Base-by-base conservation (phyloP, 2,888 invertebrate genomes). In the Fabriciana adippe region DNA sequence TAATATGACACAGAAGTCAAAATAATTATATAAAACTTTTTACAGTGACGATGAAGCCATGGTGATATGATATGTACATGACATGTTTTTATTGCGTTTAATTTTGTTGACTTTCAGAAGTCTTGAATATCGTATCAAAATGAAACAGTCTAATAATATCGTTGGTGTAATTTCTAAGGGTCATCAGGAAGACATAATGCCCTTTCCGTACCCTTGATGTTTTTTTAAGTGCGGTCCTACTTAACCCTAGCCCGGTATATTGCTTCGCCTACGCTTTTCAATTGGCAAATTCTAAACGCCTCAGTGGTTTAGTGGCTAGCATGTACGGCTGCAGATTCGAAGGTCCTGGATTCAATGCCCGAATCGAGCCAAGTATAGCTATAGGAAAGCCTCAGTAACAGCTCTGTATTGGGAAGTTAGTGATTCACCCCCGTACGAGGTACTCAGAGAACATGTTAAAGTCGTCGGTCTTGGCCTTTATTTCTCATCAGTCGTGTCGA, bases 221-320 rank as follows among this genome's bases (percentile, higher is more conserved):
- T 86, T 91, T 91, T 92, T 90, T 92, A 90, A 92, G 91, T 91
- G 89, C 89, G 85, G 85, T 81, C 87, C 88, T 87, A 88, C 89
- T 90, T 90, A 88, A 87, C 88, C 89, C 86, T 83, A 48, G 47
- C 48, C n/a, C 26, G n/a, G 26, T 31, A n/a, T 59, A 31, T 59
- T 13, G 48, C 26, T 48, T 26, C 59, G 5, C 48, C n/a, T 48
- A 59, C 59, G 26, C n/a, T 21, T 59, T 59, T 16, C 59, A 59
- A 8, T 59, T 48, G 48, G 16, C 11, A 2, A 59, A 2, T 0
- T 41, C 11, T 41, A 41, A 41, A 41, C 11, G 35, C 8, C 35
- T 11, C 0, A 0, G 35, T 41, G 35, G 1, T 11, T 11, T 41
- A 11, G 8, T 11, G 11, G 8, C 11, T 59, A 16, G 15, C 26